A percentile compares a stretch with the other conserved stretches of the same genome.
These are phyloP conservation scores for Chelonus formosanus DNA, from an alignment of 2,888 invertebrate genomes.

Conservation along the genomic window DNA sequence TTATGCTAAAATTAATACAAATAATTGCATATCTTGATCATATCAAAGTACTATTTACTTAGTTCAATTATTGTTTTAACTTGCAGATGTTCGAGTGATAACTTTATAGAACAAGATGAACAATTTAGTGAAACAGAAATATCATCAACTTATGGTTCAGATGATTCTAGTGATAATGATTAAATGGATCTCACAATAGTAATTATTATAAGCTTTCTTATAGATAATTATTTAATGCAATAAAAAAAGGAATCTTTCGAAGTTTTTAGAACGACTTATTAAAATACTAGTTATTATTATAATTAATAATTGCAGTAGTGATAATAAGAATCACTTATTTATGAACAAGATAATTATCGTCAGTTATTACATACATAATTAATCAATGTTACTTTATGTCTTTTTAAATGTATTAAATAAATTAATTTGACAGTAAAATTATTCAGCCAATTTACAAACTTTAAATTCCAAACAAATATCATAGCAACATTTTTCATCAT, in stretches of 20 bases:
- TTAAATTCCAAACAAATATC: conserved; percentile 51
- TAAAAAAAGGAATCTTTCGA: conserved; percentile 26
- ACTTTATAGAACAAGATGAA: conserved; percentile 43
- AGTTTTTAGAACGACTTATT: neutral
- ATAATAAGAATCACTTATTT: conserved; percentile 6
- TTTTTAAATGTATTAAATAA: neutral
- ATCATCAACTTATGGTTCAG: conserved; percentile 54
- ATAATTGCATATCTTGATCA: no score
- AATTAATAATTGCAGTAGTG: neutral
- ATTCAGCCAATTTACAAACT: conserved; percentile 47
- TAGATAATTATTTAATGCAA: conserved; percentile 19
- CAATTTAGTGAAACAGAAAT: conserved; percentile 51
- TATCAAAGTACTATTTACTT: neutral
- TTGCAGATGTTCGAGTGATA: conserved; percentile 51
- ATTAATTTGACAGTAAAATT: conserved; percentile 3
- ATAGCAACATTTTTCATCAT: conserved; percentile 48
- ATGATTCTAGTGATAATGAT: conserved; percentile 26
- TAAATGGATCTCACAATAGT: conserved; percentile 7
- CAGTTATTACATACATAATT: neutral
- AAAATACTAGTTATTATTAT: no score
- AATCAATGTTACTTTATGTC: neutral
- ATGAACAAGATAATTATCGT: neutral
- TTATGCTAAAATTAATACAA: no score
- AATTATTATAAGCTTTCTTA: conserved; percentile 3
- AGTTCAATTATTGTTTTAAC: conserved; percentile 23